phyloP scores from a whole-genome alignment of 2,888 invertebrate species.

The Anarsia innoxiella region DNA sequence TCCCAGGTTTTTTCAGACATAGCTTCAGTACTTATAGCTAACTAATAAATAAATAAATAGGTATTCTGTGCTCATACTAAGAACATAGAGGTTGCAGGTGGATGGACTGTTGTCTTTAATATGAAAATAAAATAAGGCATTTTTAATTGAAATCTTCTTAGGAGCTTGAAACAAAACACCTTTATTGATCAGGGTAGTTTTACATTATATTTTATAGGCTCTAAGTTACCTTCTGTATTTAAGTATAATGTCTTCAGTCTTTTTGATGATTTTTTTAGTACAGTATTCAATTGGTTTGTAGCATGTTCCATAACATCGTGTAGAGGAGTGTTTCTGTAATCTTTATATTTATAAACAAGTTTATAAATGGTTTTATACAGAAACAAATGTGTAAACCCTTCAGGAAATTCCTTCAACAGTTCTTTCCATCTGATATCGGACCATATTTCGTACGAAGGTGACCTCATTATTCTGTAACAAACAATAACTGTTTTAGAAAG shows the following conservation, averaged over 20 bases:
- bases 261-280: no score
- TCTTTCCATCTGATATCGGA: slow-evolving; percentile 57
- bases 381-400: slow-evolving; percentile 46
- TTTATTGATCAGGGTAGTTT: background rate
- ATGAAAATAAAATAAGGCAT: no score
- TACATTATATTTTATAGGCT: slow-evolving; percentile 23
- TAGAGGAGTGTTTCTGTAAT: slow-evolving; percentile 34
- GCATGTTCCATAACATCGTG: slow-evolving; percentile 32
- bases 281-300: slow-evolving; percentile 22
- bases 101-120: no score
- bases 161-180: no score
- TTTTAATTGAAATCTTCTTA: no score
- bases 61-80: no score
- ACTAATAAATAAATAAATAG: no score
- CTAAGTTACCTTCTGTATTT: slow-evolving; percentile 34
- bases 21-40: no score
- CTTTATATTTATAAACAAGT: slow-evolving; percentile 20
- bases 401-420: slow-evolving; percentile 39
- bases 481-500: no score
- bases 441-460: slow-evolving; percentile 45
- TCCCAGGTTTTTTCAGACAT: no score
- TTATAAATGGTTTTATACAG: slow-evolving; percentile 29
- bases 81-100: no score
- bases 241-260: slow-evolving; percentile 40
- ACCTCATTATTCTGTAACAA: slow-evolving; percentile 44